Evolutionary conservation across 2,113 vertebrate species (phyloP).

Genomic region (Eudorcas thomsonii): DNA sequence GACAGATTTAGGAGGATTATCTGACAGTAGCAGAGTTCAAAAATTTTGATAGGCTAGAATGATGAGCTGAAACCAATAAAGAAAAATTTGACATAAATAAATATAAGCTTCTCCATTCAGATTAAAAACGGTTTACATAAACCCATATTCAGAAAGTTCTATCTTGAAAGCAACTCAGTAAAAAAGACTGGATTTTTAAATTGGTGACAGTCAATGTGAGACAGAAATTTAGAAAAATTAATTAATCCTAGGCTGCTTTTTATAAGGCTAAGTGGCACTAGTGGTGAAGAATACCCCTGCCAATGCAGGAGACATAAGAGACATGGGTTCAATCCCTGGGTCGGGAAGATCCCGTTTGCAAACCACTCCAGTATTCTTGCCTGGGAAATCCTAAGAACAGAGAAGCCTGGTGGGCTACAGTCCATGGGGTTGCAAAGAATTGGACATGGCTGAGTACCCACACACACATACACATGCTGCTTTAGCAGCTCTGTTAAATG

Average conservation of each 20-base stretch:
- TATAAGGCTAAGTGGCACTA: background rate
- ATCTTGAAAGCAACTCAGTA: background rate
- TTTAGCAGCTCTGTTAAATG: background rate
- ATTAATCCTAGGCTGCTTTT: background rate
- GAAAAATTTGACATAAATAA: conserved; percentile 38
- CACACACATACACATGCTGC: background rate
- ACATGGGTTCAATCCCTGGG: background rate
- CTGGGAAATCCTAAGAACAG: background rate
- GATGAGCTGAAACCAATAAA: conserved; percentile 35
- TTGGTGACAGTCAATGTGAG: background rate
- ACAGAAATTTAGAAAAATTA: background rate
- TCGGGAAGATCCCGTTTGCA: background rate
- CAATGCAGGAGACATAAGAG: background rate
- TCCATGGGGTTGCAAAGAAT: fast-evolving
- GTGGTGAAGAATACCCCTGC: background rate
- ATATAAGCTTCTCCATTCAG: conserved; percentile 31
- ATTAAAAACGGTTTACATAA: background rate
- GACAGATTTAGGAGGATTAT: conserved; percentile 32
- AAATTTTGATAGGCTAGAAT: conserved; percentile 37
- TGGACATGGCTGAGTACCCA: background rate
- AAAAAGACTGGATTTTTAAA: background rate
- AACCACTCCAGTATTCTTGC: background rate
- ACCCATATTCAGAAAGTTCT: background rate
- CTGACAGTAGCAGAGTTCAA: background rate
- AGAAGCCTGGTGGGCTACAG: background rate